phyloP scores from a whole-genome alignment of 1,140 invertebrate species.

The Palaemon carinicauda region DNA sequence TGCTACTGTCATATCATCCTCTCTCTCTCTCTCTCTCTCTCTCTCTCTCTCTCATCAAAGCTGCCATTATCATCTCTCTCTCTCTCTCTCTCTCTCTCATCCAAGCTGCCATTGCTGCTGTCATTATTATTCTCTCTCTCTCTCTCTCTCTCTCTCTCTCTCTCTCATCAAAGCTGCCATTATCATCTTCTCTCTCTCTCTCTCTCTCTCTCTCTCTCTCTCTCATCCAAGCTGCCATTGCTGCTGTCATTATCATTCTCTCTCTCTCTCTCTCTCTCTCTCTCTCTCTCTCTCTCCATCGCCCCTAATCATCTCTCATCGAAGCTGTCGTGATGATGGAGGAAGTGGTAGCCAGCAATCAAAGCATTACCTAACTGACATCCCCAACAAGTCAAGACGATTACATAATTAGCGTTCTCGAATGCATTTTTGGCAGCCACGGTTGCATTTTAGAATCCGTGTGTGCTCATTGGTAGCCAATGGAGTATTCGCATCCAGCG shows the following conservation, averaged over 20 bases:
- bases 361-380: constrained; percentile 34
- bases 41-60: too few relatives aligned
- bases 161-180: too few relatives aligned
- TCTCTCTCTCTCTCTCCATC: constrained; percentile 9
- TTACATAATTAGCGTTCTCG: constrained; percentile 33
- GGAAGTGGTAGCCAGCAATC: constrained; percentile 1
- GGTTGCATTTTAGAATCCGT: background rate
- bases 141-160: too few relatives aligned
- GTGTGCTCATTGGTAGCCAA: background rate
- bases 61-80: too few relatives aligned
- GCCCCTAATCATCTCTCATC: background rate
- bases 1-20: too few relatives aligned
- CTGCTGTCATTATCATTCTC: background rate
- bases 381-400: background rate
- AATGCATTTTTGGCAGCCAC: background rate
- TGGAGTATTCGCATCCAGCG: background rate
- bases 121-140: too few relatives aligned
- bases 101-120: too few relatives aligned
- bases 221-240: background rate
- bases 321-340: background rate
- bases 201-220: constrained; percentile 13
- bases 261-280: background rate
- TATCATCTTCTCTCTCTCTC: background rate
- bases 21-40: too few relatives aligned
- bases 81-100: too few relatives aligned